Conservation (phyloP, 2,113 vertebrate species). For the Hippocampus comes region DNA sequence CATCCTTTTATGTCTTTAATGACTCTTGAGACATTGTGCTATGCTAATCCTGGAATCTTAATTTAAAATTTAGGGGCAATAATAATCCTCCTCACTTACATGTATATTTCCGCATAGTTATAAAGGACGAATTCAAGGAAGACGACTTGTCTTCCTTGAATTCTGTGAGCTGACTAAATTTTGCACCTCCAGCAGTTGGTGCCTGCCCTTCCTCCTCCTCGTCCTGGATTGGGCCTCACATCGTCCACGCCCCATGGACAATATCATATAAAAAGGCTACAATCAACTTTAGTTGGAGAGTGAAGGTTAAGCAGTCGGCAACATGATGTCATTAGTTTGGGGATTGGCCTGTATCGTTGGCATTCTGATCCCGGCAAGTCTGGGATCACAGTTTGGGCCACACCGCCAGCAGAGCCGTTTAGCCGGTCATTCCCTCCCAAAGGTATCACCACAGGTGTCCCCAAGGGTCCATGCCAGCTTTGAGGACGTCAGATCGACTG, state of each 20-base stretch:
- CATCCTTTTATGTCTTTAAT: not conserved
- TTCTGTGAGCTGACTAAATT: not conserved
- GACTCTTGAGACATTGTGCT: not conserved
- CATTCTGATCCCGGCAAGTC: constrained; percentile 42
- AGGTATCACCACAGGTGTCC: constrained; percentile 18
- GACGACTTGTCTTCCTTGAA: too few relatives aligned
- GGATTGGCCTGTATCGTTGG: constrained; percentile 34
- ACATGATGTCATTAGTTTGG: constrained; percentile 42
- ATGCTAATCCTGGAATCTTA: not conserved
- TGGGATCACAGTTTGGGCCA: constrained; percentile 48
- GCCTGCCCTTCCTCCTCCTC: not conserved
- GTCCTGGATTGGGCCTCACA: constrained; percentile 30
- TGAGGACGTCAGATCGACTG: not conserved
- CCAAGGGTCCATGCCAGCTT: not conserved
- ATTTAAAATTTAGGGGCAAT: not conserved
- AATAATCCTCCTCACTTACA: not conserved
- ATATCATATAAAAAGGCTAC: constrained; percentile 33
- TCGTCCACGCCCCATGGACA: constrained; percentile 33
- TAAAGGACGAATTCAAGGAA: not conserved
- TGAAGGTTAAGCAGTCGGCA: constrained; percentile 2
- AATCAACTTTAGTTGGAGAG: not conserved
- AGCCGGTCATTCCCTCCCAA: constrained; percentile 14
- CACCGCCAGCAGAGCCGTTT: constrained; percentile 29
- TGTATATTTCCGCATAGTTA: not conserved
- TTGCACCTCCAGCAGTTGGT: not conserved